Conservation (phyloP, 2,797 vertebrate species). For the Esox masquinongy region DNA sequence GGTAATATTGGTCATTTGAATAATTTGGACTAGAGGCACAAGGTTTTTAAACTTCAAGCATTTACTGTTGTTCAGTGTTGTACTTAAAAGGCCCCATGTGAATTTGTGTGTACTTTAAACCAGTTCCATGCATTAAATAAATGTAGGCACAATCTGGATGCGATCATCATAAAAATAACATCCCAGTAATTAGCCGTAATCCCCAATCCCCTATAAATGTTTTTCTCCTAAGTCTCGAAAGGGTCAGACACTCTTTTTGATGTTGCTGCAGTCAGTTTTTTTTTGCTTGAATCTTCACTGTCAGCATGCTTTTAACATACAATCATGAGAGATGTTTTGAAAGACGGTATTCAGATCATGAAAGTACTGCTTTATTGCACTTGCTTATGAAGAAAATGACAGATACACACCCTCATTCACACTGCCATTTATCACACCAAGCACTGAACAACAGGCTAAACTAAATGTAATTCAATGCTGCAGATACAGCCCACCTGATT, state of each 20-base stretch:
- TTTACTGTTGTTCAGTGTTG: too few species aligned
- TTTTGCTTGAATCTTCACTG: constrained; percentile 21
- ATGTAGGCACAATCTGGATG: too few species aligned
- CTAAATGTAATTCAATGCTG: not conserved
- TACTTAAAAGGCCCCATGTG: too few species aligned
- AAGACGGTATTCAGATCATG: not conserved
- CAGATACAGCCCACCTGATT: constrained; percentile 7
- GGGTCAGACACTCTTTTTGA: constrained; percentile 21
- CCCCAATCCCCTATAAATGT: not conserved
- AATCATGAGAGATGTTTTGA: not conserved
- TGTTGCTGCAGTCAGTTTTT: not conserved
- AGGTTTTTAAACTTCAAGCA: too few species aligned
- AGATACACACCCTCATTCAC: constrained; percentile 8
- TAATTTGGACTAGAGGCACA: too few species aligned
- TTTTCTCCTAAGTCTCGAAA: constrained; percentile 18
- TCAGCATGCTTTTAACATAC: constrained; percentile 17
- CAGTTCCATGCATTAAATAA: too few species aligned
- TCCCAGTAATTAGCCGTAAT: not conserved
- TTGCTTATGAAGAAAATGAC: constrained; percentile 9
- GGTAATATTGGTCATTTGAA: too few species aligned
- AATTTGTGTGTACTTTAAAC: too few species aligned
- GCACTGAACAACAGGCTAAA: not conserved
- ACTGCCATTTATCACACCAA: not conserved
- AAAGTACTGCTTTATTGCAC: not conserved
- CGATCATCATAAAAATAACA: too few species aligned